These are phyloP conservation scores for Sebastes diploproa DNA, from an alignment of 2,797 vertebrate species.

Conservation along the genomic window DNA sequence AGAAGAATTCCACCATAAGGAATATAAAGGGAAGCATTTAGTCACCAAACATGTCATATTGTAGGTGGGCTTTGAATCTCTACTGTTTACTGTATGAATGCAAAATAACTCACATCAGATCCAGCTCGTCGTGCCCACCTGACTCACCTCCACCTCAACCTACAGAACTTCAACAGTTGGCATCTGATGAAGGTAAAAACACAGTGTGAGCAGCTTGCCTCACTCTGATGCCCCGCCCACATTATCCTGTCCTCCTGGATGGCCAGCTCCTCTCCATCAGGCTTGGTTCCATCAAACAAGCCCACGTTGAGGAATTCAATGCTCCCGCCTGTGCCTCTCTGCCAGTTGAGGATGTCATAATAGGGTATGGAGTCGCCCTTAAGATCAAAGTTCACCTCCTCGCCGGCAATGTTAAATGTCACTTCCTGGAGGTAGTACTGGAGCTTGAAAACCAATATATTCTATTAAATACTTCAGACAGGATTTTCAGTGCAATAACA, in stretches of 20 bases:
- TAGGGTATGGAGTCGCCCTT: constrained; percentile 82
- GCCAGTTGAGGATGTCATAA: constrained; percentile 85
- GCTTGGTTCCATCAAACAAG: constrained; percentile 78
- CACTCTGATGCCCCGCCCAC: constrained; percentile 82
- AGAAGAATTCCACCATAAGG: background rate
- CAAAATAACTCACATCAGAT: constrained; percentile 20
- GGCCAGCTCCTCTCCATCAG: constrained; percentile 73
- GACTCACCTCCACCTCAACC: constrained; percentile 80
- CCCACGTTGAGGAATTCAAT: constrained; percentile 82
- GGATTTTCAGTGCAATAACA: background rate
- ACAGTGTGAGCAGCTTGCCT: constrained; percentile 84
- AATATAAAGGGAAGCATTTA: background rate
- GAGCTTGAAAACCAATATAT: constrained; percentile 62
- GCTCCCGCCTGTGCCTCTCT: constrained; percentile 71
- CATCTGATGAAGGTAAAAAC: constrained; percentile 82
- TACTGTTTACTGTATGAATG: background rate
- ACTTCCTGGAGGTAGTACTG: constrained; percentile 81
- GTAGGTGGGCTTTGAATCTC: background rate
- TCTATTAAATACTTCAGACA: background rate
- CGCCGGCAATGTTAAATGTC: constrained; percentile 71
- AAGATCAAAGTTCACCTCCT: constrained; percentile 81
- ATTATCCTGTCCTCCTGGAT: constrained; percentile 78
- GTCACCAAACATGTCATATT: background rate
- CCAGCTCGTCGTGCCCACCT: constrained; percentile 19
- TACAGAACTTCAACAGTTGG: constrained; percentile 84